These are phyloP conservation scores for Urocitellus parryii DNA, from an alignment of 2,113 vertebrate species.

Conservation along the genomic window DNA sequence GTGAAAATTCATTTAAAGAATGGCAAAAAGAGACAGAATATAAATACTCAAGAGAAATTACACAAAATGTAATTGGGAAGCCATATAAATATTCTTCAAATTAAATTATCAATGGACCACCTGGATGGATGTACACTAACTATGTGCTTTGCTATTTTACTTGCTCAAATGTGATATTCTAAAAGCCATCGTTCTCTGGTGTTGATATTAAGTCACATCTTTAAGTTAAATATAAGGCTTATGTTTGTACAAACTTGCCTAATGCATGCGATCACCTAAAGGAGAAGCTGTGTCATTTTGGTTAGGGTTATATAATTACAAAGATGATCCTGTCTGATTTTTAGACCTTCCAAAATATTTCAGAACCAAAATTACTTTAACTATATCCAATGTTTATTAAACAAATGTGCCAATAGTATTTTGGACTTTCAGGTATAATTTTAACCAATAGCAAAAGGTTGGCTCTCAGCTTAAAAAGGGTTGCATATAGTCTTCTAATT, in stretches of 20 bases:
- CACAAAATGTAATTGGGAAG: constrained; percentile 65
- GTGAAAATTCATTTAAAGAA: constrained; percentile 78
- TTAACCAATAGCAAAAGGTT: constrained; percentile 18
- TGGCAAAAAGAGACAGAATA: constrained; percentile 62
- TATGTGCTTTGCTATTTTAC: constrained; percentile 18
- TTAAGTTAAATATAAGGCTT: background rate
- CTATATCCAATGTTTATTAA: constrained; percentile 15
- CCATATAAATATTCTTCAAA: constrained; percentile 46
- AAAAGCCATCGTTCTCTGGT: background rate
- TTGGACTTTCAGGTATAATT: constrained; percentile 37
- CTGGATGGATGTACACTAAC: background rate
- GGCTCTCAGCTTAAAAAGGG: background rate
- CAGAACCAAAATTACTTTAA: constrained; percentile 59
- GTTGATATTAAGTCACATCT: background rate
- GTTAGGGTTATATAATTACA: constrained; percentile 9
- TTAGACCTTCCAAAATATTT: constrained; percentile 53
- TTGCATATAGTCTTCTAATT: constrained; percentile 49
- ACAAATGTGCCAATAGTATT: constrained; percentile 45
- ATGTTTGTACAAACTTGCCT: background rate
- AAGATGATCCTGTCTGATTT: constrained; percentile 17
- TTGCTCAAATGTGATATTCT: constrained; percentile 49
- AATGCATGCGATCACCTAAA: background rate
- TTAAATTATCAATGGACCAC: background rate
- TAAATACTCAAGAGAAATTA: constrained; percentile 73
- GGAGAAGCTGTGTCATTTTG: background rate